Conservation (phyloP, 2,113 vertebrate genomes). For the Nothoprocta perdicaria region DNA sequence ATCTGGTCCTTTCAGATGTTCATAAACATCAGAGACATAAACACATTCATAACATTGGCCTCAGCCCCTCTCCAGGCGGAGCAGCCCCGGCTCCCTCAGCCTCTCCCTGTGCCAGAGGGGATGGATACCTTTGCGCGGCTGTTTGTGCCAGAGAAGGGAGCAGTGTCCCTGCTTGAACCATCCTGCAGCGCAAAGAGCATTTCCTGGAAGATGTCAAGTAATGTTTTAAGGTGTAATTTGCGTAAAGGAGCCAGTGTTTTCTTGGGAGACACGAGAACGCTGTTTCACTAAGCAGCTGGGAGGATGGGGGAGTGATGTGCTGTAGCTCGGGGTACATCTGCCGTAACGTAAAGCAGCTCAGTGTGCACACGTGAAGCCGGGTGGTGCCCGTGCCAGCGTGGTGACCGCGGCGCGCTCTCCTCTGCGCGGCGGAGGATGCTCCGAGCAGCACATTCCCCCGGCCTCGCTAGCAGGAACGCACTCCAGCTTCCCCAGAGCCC, state of each 20-base stretch:
- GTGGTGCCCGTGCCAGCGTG: neutral
- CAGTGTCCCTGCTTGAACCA: neutral
- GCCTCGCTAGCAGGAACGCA: neutral
- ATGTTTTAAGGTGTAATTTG: neutral
- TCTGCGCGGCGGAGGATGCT: neutral
- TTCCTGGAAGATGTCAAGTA: conserved; percentile 12
- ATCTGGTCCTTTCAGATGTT: neutral
- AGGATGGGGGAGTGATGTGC: neutral
- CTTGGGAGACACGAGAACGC: neutral
- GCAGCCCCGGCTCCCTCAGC: no score
- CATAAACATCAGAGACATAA: neutral
- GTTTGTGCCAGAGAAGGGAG: neutral
- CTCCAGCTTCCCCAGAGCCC: neutral
- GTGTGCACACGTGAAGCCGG: neutral
- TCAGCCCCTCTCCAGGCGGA: no score
- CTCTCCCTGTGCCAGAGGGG: no score
- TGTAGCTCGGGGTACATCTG: neutral
- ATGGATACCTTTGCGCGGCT: accelerated
- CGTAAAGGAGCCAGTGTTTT: neutral
- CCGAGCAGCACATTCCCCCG: neutral
- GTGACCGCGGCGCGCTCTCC: neutral
- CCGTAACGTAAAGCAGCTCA: neutral
- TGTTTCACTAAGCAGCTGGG: neutral
- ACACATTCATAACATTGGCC: no score
- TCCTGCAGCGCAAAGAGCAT: neutral